Conservation (phyloP, 1,140 invertebrate species). For the Brachionus rotundiformis region DNA sequence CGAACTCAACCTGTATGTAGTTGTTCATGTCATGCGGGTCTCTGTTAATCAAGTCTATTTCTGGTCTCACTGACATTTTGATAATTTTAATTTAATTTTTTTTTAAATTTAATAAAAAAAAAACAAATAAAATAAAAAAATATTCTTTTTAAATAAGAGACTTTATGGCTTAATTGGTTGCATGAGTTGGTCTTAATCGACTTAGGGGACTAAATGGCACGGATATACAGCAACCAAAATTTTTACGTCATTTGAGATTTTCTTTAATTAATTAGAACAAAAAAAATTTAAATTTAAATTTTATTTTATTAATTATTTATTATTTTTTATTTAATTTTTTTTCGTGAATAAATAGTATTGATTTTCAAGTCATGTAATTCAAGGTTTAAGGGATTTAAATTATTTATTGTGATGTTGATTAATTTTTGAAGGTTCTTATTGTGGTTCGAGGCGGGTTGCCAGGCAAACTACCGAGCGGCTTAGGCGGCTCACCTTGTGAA, state of each 20-base stretch:
- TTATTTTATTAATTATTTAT: slow-evolving; percentile 6
- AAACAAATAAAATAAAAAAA: not conserved
- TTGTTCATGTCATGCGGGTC: slow-evolving; percentile 49
- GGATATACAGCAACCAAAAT: not conserved
- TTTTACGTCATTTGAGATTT: slow-evolving; percentile 6
- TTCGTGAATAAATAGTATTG: slow-evolving; percentile 5
- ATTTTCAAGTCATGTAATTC: slow-evolving; percentile 37
- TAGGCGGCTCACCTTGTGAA: slow-evolving; percentile 36
- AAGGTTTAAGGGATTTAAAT: not conserved
- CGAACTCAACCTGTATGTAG: slow-evolving; percentile 42
- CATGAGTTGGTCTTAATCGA: not conserved
- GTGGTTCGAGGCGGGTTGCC: slow-evolving; percentile 22
- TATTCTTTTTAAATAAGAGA: not conserved
- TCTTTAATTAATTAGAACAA: slow-evolving; percentile 21
- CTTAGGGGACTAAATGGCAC: not conserved
- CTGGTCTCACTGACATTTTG: slow-evolving; percentile 3
- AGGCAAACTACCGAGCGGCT: slow-evolving; percentile 22
- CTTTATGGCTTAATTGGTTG: slow-evolving; percentile 26
- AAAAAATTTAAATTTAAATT: not conserved
- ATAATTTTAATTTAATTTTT: not conserved
- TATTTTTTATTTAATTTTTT: too few species aligned
- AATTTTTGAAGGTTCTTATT: slow-evolving; percentile 32
- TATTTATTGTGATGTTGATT: not conserved
- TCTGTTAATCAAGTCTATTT: slow-evolving; percentile 3
- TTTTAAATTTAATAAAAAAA: not conserved